A percentile compares a stretch with the other conserved stretches of the same genome.
phyloP scores from a whole-genome alignment of 2,113 vertebrate species.

The Cinclus mexicanus region DNA sequence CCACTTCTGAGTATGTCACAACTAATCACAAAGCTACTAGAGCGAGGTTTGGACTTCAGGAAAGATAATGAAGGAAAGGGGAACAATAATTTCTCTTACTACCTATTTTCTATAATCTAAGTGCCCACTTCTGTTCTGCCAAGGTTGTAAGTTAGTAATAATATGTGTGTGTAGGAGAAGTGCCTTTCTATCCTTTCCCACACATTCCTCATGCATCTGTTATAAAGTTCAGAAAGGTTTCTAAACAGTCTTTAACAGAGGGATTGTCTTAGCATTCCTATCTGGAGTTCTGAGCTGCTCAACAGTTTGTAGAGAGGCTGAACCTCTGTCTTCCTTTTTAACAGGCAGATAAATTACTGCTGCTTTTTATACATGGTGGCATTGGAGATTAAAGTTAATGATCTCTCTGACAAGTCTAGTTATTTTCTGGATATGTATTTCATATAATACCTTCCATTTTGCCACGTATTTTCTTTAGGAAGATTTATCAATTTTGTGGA shows the following conservation, averaged over 20 bases:
- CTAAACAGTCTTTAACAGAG: neutral
- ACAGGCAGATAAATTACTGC: neutral
- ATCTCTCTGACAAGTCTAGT: neutral
- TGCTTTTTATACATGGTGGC: neutral
- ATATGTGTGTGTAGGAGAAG: accelerated
- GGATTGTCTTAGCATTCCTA: neutral
- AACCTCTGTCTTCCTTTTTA: neutral
- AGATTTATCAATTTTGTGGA: neutral
- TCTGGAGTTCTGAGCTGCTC: neutral
- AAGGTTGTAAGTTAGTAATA: neutral
- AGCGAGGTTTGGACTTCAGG: neutral
- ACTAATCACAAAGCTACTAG: neutral
- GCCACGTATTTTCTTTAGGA: neutral
- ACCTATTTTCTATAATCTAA: neutral
- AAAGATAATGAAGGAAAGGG: neutral
- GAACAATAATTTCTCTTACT: neutral
- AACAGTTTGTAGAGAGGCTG: neutral
- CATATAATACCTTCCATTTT: neutral
- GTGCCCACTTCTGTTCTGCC: neutral
- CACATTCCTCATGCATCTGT: neutral
- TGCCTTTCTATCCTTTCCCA: neutral
- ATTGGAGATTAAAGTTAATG: neutral
- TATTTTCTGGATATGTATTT: neutral
- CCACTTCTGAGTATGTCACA: neutral
- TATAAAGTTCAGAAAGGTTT: neutral